Base-by-base conservation (phyloP, 2,888 invertebrate species). In the Urechis unicinctus region DNA sequence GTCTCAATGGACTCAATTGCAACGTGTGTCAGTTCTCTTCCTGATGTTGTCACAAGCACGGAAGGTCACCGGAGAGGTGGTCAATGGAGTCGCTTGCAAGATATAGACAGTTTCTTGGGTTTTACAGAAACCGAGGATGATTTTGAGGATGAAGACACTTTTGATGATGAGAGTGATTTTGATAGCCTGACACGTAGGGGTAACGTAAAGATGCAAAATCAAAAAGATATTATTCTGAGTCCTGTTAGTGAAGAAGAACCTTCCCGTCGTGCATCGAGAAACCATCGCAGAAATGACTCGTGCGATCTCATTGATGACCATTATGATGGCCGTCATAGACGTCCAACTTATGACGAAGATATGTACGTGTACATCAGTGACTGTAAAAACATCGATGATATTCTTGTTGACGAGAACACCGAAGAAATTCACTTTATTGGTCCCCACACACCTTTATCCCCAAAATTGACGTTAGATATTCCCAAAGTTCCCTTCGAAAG, bases 31-130 rank as follows among this genome's bases (percentile, higher is more conserved):
- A 57, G 24, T 25, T 59, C 59, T 17, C 51, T 61, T 17, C 61
- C 61, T 2, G 62, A 61, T 36, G 43, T 61, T n/a, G 58, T 59
- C n/a, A 44, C 50, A 9, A 54, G 57, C 21, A 47, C 59, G 6
- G 56, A 59, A 21, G 52, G 47, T 17, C 24, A 30, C 9, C 53
- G 45, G 4, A 42, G 52, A 26, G 55, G 52, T 17, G 57, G 55
- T 9, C 53, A 46, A 44, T 50, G 50, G 24, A 28, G 52, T 13
- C 41, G 51, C 31, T 22, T 58, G 21, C 58, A 61, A 44, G 68
- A 69, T 56, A 69, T 69, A 50, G 71, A 74, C 58, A 72, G 64
- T 48, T 62, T 73, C 9, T 61, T 74, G 46, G 68, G 68, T 44
- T 68, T 66, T 58, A 62, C 61, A 55, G 67, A 65, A 42, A 65